Conservation (phyloP, 2,797 vertebrate genomes). For the Artibeus jamaicensis region DNA sequence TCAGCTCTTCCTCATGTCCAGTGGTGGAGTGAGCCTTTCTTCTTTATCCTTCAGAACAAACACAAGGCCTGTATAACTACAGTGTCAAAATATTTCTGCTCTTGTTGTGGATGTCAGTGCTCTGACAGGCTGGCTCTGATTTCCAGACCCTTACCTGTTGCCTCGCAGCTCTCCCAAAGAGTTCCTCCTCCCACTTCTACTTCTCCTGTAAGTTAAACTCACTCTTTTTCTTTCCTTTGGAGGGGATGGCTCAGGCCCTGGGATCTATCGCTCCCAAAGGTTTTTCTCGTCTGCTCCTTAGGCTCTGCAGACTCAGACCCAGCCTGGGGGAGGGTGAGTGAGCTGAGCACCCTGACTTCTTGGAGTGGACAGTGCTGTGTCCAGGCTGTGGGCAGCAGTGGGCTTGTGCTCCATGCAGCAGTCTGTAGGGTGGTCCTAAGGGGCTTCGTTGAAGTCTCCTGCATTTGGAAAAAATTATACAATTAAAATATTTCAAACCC, state of each 20-base stretch:
- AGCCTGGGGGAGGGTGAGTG: neutral
- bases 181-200: neutral
- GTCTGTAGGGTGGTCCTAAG: neutral
- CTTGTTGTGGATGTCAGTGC: neutral
- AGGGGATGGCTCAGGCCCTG: neutral
- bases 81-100: neutral
- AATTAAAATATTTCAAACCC: neutral
- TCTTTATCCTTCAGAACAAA: neutral
- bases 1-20: neutral
- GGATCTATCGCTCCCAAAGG: neutral
- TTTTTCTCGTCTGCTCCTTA: neutral
- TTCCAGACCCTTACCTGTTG: neutral
- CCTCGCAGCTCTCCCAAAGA: neutral
- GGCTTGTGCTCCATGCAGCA: no score
- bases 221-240: neutral
- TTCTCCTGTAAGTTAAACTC: neutral
- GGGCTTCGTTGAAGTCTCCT: neutral
- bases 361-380: neutral
- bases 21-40: neutral
- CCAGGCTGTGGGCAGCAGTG: neutral
- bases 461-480: neutral
- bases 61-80: neutral
- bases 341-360: neutral
- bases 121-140: neutral
- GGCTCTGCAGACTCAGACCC: neutral